Base-by-base conservation (phyloP, 2,888 invertebrate species). In the Acanthopleura granulata region DNA sequence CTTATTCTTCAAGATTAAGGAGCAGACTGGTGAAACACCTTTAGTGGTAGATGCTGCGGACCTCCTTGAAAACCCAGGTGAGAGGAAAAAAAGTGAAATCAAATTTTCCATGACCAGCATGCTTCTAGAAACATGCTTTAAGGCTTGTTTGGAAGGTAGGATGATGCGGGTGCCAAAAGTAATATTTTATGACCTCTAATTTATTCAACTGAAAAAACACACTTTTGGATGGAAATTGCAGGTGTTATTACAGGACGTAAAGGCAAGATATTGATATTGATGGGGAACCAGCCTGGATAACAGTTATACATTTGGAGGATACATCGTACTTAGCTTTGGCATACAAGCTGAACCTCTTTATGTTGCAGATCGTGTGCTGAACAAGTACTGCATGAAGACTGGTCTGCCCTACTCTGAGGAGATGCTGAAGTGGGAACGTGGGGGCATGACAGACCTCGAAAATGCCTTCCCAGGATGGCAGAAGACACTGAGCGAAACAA, bases 1-100 rank as follows among this genome's bases (percentile, higher is more conserved):
- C 66, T 73, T 83, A 78, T 84, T 74, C 76, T 57, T 79, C 62
- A 62, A 83, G 69, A 79, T 84, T 18, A 81, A 81, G 11, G 75
- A 82, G 40, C 70, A 80, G 49, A 72, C 82, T 62, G 83, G 81
- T 18, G 82, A 84, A 66, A 78, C 80, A 50, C 83, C 84, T 57
- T 77, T 84, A 51, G 75, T 84, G 22, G 74, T 84, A 18, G 84
- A 84, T 51, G 84, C 84, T 25, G 84, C 83, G 74, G 84, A 84
- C 69, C 77, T 84, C 9, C 77, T 84, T 62, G 76, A 79, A 62
- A 74, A 84, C 27, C 83, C 84, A 74, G 84, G 84, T 84, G 49
- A 62, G 71, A 3, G 4, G 9, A 40, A 3, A 40, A 40, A 40
- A 40, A 40, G 9, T 6, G 9, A 40, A 40, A 40, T 6, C 3